phyloP scores from a whole-genome alignment of 2,888 invertebrate genomes.

The Synanthedon formicaeformis region DNA sequence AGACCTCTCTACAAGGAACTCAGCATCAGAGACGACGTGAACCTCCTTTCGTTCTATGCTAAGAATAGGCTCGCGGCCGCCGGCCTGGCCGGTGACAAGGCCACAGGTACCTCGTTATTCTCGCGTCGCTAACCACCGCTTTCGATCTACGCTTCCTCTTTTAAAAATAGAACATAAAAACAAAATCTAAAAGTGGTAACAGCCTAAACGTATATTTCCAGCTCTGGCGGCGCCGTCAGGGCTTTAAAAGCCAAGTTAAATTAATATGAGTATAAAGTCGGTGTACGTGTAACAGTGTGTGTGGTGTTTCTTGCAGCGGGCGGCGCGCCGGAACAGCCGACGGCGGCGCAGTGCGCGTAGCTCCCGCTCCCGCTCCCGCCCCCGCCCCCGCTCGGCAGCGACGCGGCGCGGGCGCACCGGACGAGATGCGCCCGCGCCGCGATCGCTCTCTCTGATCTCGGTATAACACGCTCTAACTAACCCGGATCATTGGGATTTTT shows the following conservation, averaged over 20 bases:
- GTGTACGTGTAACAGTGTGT: constrained; percentile 64
- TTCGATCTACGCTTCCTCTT: constrained; percentile 47
- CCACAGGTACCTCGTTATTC: constrained; percentile 58
- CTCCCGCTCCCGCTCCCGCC: constrained; percentile 23
- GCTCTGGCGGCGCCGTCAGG: constrained; percentile 27
- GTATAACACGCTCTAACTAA: constrained; percentile 64
- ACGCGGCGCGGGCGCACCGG: constrained; percentile 20
- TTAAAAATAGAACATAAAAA: constrained; percentile 44
- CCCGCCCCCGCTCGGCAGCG: constrained; percentile 19
- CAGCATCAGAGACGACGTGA: constrained; percentile 86
- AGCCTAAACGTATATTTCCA: constrained; percentile 28
- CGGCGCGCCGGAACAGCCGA: constrained; percentile 66
- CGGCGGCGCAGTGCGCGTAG: constrained; percentile 72
- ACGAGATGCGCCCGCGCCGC: constrained; percentile 5
- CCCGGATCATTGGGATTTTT: constrained; percentile 58
- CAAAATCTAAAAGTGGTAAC: constrained; percentile 2
- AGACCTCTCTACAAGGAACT: constrained; percentile 79
- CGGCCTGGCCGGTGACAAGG: constrained; percentile 57
- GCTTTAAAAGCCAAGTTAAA: constrained; percentile 24
- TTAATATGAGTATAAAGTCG: constrained; percentile 43
- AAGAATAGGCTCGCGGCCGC: constrained; percentile 80
- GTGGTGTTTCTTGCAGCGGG: constrained; percentile 72
- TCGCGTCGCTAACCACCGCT: constrained; percentile 54
- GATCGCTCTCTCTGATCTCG: constrained; percentile 59
- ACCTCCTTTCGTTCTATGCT: constrained; percentile 88